Base-by-base conservation (phyloP, 2,797 vertebrate genomes). In the Scyliorhinus canicula region DNA sequence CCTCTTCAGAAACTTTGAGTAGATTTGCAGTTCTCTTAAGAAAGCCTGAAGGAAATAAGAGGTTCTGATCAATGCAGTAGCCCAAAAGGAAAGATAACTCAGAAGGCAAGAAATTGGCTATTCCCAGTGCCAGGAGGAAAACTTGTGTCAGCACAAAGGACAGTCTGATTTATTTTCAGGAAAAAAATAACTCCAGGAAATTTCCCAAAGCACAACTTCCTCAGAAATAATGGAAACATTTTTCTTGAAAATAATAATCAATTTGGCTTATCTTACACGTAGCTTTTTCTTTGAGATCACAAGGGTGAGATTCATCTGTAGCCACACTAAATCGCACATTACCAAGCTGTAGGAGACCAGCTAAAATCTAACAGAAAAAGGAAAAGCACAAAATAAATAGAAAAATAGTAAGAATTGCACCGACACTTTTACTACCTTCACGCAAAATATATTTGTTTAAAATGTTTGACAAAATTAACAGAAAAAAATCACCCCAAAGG, bases 311-410 rank as follows among this genome's bases (percentile, higher is more conserved):
- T 96, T 99, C 99, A 90, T 98, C 98, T 24, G 95, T 69, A 0
- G 97, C 96, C 47, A 97, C 96, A 82, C 95, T 97, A 96, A 99
- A 99, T 0, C 86, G 96, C 95, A 98, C 77, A 0, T 99, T 99
- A 52, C 99, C 99, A 14, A 99, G 96, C 95, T 99, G 98, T 95
- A 99, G 97, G 95, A 99, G 97, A 44, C 98, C 99, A 85, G 98
- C 98, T 52, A 99, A 96, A 95, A 98, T 96, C 99, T 99, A 96
- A 52, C 44, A 63, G 95, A 6, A n/a, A 65, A 31, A 95, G n/a
- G 40, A 3, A 95, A 90, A n/a, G 52, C 31, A 90, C 0, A 60
- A 60, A 71, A 94, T 12, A 94, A 91, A 14, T 40, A 40, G 57
- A 40, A 65, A 65, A 44, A 65, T 47, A 91, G 9, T 57, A n/a